phyloP scores from a whole-genome alignment of 2,113 vertebrate species.

The Gracilinanus agilis region DNA sequence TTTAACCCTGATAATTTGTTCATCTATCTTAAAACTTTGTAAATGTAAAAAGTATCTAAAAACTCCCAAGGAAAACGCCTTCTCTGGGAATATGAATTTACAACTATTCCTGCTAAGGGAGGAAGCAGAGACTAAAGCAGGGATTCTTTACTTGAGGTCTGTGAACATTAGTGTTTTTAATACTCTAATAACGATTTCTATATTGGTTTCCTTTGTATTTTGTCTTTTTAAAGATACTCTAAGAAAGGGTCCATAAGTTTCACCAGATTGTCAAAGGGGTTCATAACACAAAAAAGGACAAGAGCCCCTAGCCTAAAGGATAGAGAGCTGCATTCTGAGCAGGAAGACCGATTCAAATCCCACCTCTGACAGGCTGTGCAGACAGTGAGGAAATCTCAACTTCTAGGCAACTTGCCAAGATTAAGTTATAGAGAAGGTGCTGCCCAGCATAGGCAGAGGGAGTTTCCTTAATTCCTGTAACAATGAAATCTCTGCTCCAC shows the following conservation, averaged over 20 bases:
- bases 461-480: not conserved
- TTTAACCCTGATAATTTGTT: conserved; percentile 15
- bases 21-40: not conserved
- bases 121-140: not conserved
- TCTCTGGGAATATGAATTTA: not conserved
- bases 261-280: not conserved
- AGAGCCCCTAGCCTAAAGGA: not conserved
- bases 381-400: conserved; percentile 5
- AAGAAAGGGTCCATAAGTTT: not conserved
- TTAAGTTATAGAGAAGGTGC: not conserved
- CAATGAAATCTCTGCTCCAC: not conserved
- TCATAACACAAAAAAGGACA: not conserved
- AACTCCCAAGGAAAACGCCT: conserved; percentile 19
- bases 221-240: not conserved
- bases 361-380: not conserved
- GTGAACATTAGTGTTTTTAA: not conserved
- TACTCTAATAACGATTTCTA: not conserved
- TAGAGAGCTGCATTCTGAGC: not conserved
- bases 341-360: not conserved
- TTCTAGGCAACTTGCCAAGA: conserved; percentile 15
- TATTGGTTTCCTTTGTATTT: not conserved
- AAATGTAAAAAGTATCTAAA: conserved; percentile 37
- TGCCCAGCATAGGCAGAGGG: not conserved
- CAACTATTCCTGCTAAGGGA: not conserved
- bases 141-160: not conserved